Conservation (phyloP, 2,797 vertebrate species). For the Scomberomorus guttatus region DNA sequence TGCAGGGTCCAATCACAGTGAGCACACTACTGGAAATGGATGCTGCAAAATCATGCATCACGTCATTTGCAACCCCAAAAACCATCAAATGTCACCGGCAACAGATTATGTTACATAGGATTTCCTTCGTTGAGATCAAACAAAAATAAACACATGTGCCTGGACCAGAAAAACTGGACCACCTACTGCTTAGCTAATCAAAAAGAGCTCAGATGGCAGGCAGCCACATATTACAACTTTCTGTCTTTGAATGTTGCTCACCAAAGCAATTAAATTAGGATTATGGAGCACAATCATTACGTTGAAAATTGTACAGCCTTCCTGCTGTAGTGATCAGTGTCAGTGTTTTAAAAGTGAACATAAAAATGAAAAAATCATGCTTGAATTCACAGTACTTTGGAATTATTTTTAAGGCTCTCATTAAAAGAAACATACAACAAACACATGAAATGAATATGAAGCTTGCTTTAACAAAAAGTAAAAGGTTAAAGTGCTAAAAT, state of each 20-base stretch:
- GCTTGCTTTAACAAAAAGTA: neutral
- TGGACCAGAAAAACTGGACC: slow-evolving; percentile 64
- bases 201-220: slow-evolving; percentile 65
- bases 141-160: slow-evolving; percentile 25
- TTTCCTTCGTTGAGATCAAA: slow-evolving; percentile 19
- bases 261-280: slow-evolving; percentile 72
- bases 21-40: slow-evolving; percentile 7
- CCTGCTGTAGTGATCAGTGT: neutral
- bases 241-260: slow-evolving; percentile 27
- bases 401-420: neutral
- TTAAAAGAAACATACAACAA: neutral
- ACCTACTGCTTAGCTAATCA: slow-evolving; percentile 63
- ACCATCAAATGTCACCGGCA: neutral
- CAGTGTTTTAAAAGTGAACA: neutral
- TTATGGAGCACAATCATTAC: slow-evolving; percentile 49
- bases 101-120: slow-evolving; percentile 23
- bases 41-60: neutral
- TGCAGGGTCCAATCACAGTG: neutral
- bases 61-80: neutral
- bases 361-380: neutral
- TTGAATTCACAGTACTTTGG: neutral
- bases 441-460: neutral
- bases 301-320: slow-evolving; percentile 15
- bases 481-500: neutral
- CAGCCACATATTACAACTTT: slow-evolving; percentile 43